These are phyloP conservation scores for Caiman crocodilus DNA, from an alignment of 2,797 vertebrate genomes.

Conservation along the genomic window DNA sequence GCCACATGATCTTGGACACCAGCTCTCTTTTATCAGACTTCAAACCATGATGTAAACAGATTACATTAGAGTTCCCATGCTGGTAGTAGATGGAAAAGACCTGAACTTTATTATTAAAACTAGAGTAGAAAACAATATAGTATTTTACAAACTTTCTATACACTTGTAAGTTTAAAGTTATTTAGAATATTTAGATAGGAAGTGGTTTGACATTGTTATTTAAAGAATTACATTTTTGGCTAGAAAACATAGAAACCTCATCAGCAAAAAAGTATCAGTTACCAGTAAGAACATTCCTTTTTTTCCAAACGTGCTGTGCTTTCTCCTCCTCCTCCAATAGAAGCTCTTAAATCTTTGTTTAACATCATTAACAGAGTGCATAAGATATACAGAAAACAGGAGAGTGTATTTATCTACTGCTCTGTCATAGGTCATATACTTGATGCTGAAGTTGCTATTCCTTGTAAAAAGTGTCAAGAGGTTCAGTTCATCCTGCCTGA, in stretches of 20 bases:
- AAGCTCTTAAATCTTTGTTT: constrained; percentile 16
- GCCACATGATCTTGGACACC: constrained; percentile 47
- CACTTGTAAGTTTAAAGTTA: not conserved
- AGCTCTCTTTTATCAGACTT: constrained; percentile 27
- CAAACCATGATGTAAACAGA: not conserved
- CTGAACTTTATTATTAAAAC: not conserved
- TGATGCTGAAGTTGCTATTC: constrained; percentile 29
- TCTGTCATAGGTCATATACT: constrained; percentile 8
- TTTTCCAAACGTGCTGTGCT: not conserved
- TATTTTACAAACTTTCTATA: not conserved
- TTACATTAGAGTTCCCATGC: not conserved
- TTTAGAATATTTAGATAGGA: not conserved
- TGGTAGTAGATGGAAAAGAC: not conserved
- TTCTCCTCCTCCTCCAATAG: not conserved
- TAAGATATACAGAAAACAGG: not conserved
- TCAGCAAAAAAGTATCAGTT: not conserved
- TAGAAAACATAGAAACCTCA: not conserved
- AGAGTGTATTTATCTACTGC: constrained; percentile 15
- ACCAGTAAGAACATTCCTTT: not conserved
- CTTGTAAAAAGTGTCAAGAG: constrained; percentile 31
- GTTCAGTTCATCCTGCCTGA: constrained; percentile 15
- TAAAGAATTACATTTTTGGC: not conserved
- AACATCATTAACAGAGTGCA: not conserved
- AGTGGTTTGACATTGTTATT: not conserved
- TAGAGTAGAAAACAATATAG: not conserved